Conservation (phyloP, 2,113 vertebrate species). For the Pollachius pollachius region DNA sequence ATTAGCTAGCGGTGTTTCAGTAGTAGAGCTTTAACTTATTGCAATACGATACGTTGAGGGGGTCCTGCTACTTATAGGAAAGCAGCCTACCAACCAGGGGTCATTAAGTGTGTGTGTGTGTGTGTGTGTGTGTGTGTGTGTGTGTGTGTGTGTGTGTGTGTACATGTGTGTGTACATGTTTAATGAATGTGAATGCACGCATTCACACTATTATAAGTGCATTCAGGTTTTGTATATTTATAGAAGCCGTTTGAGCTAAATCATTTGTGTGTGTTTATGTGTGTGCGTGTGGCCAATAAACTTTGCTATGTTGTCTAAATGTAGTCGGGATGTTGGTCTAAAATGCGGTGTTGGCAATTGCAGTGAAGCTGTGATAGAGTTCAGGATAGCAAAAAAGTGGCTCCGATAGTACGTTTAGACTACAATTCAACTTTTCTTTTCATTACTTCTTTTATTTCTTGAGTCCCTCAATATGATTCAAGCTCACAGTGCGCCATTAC, state of each 20-base stretch:
- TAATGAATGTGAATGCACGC: not conserved
- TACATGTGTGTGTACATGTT: conserved; percentile 18
- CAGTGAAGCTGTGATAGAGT: not conserved
- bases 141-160: not conserved
- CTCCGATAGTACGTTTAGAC: conserved; percentile 20
- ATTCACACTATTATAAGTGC: too few relatives aligned
- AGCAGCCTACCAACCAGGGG: conserved; percentile 16
- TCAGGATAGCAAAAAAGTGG: not conserved
- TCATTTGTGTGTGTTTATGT: conserved; percentile 24
- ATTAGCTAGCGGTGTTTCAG: conserved; percentile 58
- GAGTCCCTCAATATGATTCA: too few relatives aligned
- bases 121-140: conserved; percentile 11
- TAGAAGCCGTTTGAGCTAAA: too few relatives aligned
- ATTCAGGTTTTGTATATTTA: too few relatives aligned
- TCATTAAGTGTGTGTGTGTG: conserved; percentile 5
- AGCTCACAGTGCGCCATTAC: too few relatives aligned
- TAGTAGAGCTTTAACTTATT: conserved; percentile 50
- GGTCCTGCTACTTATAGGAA: conserved; percentile 42
- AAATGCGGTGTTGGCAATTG: not conserved
- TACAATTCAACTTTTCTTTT: not conserved
- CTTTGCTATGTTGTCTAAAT: not conserved
- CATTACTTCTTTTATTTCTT: too few relatives aligned
- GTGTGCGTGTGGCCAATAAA: not conserved
- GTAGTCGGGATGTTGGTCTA: conserved; percentile 17
- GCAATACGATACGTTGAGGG: conserved; percentile 48